Percentiles rank a stretch among this genome's conserved stretches.
These are phyloP conservation scores for Hapalemur alaotrensis DNA, from an alignment of 2,797 vertebrate genomes.

Conservation along the genomic window DNA sequence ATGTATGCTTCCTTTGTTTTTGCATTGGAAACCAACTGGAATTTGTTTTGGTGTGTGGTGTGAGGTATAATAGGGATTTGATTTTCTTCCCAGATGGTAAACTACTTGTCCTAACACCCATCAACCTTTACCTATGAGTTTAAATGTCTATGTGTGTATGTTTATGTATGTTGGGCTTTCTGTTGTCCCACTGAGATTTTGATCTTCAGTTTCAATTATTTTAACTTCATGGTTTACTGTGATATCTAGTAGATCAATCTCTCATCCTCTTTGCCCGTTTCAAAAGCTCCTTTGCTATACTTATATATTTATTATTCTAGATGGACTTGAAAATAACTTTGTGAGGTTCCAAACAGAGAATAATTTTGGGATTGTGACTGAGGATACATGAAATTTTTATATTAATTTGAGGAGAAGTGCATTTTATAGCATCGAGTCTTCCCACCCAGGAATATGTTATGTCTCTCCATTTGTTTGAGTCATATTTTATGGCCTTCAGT, in stretches of 20 bases:
- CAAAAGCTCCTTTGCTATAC: not conserved
- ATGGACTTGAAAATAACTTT: conserved; percentile 40
- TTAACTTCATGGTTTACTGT: conserved; percentile 11
- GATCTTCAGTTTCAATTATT: not conserved
- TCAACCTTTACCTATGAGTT: not conserved
- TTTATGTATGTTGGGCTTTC: not conserved
- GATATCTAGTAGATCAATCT: not conserved
- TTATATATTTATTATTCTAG: conserved; percentile 25
- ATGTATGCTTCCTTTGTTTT: not conserved
- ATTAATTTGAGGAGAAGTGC: conserved; percentile 43
- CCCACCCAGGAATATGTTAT: conserved; percentile 46
- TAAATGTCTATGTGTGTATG: not conserved
- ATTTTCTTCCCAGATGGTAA: not conserved
- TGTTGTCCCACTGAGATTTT: not conserved
- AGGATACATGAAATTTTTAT: not conserved
- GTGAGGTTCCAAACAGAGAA: conserved; percentile 31
- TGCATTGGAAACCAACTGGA: not conserved
- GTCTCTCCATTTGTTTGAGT: conserved; percentile 53
- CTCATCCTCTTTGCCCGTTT: not conserved
- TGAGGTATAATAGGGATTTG: not conserved
- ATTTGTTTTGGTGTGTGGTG: not conserved
- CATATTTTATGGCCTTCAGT: conserved; percentile 48
- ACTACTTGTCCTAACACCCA: not conserved
- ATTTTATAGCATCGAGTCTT: conserved; percentile 2
- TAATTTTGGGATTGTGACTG: conserved; percentile 12